Percentiles rank a stretch among this genome's conserved stretches.
phyloP scores from a whole-genome alignment of 2,888 invertebrate genomes.

The Tipula lateralis region DNA sequence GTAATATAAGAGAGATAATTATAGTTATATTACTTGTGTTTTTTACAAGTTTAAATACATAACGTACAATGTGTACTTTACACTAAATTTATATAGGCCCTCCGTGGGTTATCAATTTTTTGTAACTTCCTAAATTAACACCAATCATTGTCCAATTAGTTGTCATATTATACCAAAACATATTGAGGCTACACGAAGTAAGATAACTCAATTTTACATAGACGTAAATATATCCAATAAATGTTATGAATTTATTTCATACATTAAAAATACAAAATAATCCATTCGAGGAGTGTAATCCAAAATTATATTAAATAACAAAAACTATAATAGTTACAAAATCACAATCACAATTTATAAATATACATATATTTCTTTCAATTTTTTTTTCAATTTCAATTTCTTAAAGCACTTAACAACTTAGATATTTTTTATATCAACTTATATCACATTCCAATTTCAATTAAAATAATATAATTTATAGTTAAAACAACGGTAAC shows the following conservation, averaged over 20 bases:
- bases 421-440: not conserved
- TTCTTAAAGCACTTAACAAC: conserved; percentile 25
- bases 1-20: conserved; percentile 11
- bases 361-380: conserved; percentile 12
- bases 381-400: not conserved
- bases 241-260: not conserved
- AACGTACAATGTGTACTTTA: not conserved
- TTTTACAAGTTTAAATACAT: not conserved
- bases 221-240: not conserved
- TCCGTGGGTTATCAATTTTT: conserved; percentile 28
- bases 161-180: not conserved
- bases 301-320: conserved; percentile 12
- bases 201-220: not conserved
- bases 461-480: not conserved
- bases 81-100: conserved; percentile 27
- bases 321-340: conserved; percentile 3
- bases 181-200: conserved; percentile 3
- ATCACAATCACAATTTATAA: conserved; percentile 26
- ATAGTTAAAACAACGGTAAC: not conserved
- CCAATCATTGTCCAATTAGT: conserved; percentile 26
- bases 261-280: not conserved
- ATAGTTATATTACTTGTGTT: not conserved
- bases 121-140: not conserved
- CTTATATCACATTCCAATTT: conserved; percentile 28
- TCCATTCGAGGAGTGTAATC: conserved; percentile 15